Conservation (phyloP, 2,113 vertebrate genomes). For the Brienomyrus brachyistius region DNA sequence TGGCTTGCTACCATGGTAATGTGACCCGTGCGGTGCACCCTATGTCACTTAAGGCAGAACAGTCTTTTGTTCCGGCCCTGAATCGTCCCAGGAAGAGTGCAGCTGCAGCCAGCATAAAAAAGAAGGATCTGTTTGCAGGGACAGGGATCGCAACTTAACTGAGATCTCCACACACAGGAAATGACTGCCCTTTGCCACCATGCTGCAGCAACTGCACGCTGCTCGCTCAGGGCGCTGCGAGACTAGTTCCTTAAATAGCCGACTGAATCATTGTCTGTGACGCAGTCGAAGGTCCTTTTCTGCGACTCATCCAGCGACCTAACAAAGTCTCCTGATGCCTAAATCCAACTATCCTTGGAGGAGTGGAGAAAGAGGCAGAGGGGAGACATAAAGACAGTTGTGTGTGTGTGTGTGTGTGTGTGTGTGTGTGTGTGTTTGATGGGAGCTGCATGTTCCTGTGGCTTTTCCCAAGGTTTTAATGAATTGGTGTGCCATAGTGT, state of each 20-base stretch:
- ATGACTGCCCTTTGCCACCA: not conserved
- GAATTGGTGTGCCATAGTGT: not conserved
- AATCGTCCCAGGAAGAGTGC: not conserved
- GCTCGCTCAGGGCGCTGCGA: not conserved
- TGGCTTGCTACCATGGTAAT: not conserved
- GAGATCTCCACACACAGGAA: slow-evolving; percentile 1
- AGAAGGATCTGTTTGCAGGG: not conserved
- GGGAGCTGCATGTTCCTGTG: not conserved
- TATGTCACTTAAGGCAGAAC: not conserved
- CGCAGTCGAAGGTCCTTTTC: not conserved
- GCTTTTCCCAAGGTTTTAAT: not conserved
- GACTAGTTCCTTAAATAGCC: slow-evolving; percentile 10
- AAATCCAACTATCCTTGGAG: not conserved
- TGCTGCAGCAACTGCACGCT: not conserved
- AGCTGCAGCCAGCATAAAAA: not conserved
- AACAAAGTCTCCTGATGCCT: not conserved
- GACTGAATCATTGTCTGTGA: slow-evolving; percentile 10
- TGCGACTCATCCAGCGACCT: not conserved
- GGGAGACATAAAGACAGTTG: not conserved
- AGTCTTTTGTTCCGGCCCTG: not conserved
- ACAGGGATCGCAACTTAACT: not conserved
- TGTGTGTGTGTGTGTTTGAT: not conserved
- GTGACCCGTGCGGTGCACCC: not conserved
- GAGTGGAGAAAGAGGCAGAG: not conserved
- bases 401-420: not conserved